Conservation (phyloP, 2,113 vertebrate genomes). For the Oncorhynchus mykiss region DNA sequence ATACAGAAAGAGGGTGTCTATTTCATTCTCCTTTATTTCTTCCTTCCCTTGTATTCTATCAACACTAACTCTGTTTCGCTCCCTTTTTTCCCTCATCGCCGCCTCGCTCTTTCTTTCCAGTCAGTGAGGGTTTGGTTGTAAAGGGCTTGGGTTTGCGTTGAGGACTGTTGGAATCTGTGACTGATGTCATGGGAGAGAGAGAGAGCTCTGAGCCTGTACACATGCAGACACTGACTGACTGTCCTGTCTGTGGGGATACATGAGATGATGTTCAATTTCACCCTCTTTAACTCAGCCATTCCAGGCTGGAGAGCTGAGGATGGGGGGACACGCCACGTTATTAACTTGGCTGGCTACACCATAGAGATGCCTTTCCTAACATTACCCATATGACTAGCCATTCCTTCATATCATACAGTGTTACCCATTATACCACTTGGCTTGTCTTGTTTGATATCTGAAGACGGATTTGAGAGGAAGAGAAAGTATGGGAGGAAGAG, state of each 20-base stretch:
- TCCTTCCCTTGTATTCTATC: neutral
- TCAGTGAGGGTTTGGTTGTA: constrained; percentile 28
- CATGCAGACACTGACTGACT: neutral
- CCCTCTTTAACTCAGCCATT: constrained; percentile 53
- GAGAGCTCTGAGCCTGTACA: constrained; percentile 14
- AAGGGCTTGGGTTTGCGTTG: constrained; percentile 22
- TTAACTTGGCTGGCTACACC: constrained; percentile 42
- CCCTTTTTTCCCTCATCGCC: constrained; percentile 8
- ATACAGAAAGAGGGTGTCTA: constrained; percentile 7
- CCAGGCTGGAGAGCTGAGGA: neutral
- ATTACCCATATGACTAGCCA: constrained; percentile 31
- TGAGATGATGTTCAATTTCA: constrained; percentile 68
- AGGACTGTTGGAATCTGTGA: constrained; percentile 7
- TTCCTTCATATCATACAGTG: constrained; percentile 42
- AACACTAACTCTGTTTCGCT: neutral
- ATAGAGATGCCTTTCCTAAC: constrained; percentile 38
- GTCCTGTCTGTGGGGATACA: constrained; percentile 4
- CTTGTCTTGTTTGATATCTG: constrained; percentile 54
- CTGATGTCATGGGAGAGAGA: constrained; percentile 67
- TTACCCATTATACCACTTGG: constrained; percentile 30
- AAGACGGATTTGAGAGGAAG: neutral
- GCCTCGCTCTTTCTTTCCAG: constrained; percentile 19
- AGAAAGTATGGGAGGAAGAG: constrained; percentile 20
- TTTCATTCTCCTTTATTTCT: constrained; percentile 23
- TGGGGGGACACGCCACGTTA: constrained; percentile 42